Evolutionary conservation across 30 jellyfish, hydroid and myxozoan genomes (phyloP).

Genomic region (Chironex yamaguchii): DNA sequence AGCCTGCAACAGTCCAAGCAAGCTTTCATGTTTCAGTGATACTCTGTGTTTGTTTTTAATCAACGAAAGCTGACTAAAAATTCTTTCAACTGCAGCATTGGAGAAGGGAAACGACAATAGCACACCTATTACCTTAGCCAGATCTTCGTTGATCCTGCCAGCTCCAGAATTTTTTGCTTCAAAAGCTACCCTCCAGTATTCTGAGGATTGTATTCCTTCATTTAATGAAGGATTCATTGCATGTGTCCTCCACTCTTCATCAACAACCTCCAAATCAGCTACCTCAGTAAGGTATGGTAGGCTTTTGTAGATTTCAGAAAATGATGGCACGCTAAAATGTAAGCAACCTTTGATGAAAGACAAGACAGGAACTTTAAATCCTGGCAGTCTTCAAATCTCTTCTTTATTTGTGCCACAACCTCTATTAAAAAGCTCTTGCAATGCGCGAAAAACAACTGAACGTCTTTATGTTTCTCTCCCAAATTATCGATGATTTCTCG

Average conservation of each 20-base stretch:
- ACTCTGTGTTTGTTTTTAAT: slow-evolving; percentile 26
- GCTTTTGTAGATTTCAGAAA: slow-evolving; percentile 3
- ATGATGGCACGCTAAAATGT: slow-evolving; percentile 19
- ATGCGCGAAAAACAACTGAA: background rate
- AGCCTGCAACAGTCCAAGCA: slow-evolving; percentile 34
- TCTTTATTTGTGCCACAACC: slow-evolving; percentile 1
- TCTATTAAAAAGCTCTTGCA: slow-evolving; percentile 39
- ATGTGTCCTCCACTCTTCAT: slow-evolving; percentile 44
- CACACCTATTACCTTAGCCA: slow-evolving; percentile 11
- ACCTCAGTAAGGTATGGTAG: slow-evolving; percentile 20
- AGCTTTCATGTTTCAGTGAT: slow-evolving; percentile 20
- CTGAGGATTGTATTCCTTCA: background rate
- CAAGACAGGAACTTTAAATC: background rate
- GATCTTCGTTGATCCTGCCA: background rate
- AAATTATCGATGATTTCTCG: slow-evolving; percentile 9
- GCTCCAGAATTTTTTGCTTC: background rate
- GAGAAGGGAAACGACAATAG: slow-evolving; percentile 32
- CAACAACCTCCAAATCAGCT: slow-evolving; percentile 13
- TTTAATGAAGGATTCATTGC: background rate
- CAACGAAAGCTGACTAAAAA: slow-evolving; percentile 31
- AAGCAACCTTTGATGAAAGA: background rate
- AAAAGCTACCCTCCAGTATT: background rate
- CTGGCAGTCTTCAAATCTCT: slow-evolving; percentile 11
- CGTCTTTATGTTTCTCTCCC: slow-evolving; percentile 15
- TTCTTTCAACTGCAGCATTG: slow-evolving; percentile 64